Percentiles rank a stretch among this genome's conserved stretches.
phyloP scores from a whole-genome alignment of 1,140 invertebrate species.

The Hestina assimilis region DNA sequence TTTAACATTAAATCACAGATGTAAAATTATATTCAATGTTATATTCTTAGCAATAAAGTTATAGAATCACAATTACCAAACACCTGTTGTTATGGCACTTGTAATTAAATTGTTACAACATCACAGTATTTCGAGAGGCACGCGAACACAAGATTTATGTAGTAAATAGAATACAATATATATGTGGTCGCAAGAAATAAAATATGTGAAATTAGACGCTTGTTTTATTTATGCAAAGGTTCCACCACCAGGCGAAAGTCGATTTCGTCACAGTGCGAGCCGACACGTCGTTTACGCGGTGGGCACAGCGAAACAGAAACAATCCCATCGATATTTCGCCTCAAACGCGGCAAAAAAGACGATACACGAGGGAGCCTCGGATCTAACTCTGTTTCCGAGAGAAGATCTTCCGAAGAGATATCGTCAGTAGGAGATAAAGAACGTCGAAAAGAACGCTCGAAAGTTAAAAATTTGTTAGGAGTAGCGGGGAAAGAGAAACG shows the following conservation, averaged over 20 bases:
- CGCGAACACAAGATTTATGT: constrained; percentile 41
- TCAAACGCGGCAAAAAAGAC: constrained; percentile 24
- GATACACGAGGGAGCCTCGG: constrained; percentile 4
- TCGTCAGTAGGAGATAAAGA: constrained; percentile 11
- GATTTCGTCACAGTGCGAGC: constrained; percentile 31
- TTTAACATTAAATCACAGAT: background rate
- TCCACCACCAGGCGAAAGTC: constrained; percentile 34
- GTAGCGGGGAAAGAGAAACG: constrained; percentile 16
- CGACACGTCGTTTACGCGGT: constrained; percentile 20
- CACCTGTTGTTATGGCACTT: constrained; percentile 12
- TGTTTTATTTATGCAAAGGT: constrained; percentile 65
- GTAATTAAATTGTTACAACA: constrained; percentile 13
- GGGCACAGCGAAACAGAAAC: constrained; percentile 22
- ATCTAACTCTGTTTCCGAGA: constrained; percentile 8
- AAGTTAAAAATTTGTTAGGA: constrained; percentile 9
- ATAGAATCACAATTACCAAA: constrained; percentile 9
- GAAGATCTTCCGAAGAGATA: constrained; percentile 21
- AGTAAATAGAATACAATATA: constrained; percentile 20
- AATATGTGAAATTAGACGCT: constrained; percentile 36
- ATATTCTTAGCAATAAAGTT: constrained; percentile 10
- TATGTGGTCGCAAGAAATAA: constrained; percentile 37
- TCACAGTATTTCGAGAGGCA: constrained; percentile 32
- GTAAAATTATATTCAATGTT: constrained; percentile 2
- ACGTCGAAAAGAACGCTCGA: constrained; percentile 10
- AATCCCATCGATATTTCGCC: constrained; percentile 22